Base-by-base conservation (phyloP, 2,888 invertebrate species). In the Polymixis lichenea region DNA sequence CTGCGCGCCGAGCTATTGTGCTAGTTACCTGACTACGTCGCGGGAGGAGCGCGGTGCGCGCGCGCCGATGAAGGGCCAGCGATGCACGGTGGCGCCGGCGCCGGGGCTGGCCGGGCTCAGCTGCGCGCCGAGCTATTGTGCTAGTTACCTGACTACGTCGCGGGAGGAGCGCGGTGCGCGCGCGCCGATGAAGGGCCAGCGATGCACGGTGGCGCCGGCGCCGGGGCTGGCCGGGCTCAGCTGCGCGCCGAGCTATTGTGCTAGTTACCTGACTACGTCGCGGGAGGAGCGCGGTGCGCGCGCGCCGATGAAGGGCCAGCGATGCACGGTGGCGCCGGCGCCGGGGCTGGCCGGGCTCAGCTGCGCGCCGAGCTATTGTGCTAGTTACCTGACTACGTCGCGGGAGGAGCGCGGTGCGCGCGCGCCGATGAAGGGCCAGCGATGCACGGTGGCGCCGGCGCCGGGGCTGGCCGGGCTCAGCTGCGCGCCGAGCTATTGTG, bases 11-110 rank as follows among this genome's bases (percentile, higher is more conserved):
- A 64, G 58, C 85, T 73, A n/a, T n/a, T n/a, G 75, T 91, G 91
- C 75, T 13, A 46, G 94, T 93, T 88, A 93, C 94, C 95, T 92
- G 79, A 96, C 98, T 75, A 99, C 98, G 92, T 99, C 99, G 89
- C 99, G 98, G 90, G 98, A 99, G 91, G 98, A 99, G 72, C 98
- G 97, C 4, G 99, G 98, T 72, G 98, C 98, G 53, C 97, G 97
- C 0, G 98, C 98, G 62, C 98, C 97, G 71, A 98, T 97, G 94
- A 98, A 99, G 19, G 98, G 98, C 99, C 99, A 99, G 87, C 98
- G 97, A 92, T 99, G 2, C 89, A 91, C 87, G 86, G 90, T 89
- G 90, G 90, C 0, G 91, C 90, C 62, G 6, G 88, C 60, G 51
- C 15, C 51, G 19, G 19, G 49, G 49, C 17, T 15, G 49, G 49